Evolutionary conservation across 1,140 invertebrate genomes (phyloP).

Genomic region (Papilio aristodemus): DNA sequence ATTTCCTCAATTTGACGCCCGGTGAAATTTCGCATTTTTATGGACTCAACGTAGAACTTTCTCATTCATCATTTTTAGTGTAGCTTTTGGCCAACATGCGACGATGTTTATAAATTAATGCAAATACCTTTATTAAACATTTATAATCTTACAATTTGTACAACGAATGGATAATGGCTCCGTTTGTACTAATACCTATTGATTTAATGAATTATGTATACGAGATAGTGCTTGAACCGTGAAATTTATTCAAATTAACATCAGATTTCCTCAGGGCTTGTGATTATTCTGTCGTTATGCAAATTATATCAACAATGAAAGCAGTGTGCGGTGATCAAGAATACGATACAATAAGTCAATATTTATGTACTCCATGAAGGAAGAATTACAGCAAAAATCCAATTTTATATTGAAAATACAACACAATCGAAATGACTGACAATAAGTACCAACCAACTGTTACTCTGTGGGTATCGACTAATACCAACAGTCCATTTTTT

Average conservation of each 20-base stretch:
- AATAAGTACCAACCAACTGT: no score
- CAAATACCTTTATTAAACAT: neutral
- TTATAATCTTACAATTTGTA: conserved; percentile 9
- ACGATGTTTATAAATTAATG: neutral
- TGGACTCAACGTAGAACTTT: no score
- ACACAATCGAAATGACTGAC: no score
- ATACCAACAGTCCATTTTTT: no score
- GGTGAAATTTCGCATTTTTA: no score
- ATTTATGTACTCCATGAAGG: neutral
- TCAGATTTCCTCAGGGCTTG: conserved; percentile 14
- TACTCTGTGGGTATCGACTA: no score
- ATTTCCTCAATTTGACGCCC: no score
- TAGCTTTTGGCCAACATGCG: no score
- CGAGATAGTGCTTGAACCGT: conserved; percentile 16
- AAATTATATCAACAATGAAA: neutral
- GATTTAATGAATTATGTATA: conserved; percentile 23
- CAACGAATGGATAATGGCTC: neutral
- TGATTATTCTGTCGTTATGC: conserved; percentile 22
- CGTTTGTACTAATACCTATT: neutral
- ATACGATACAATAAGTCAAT: neutral
- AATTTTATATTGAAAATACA: no score
- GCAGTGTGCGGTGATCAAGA: neutral
- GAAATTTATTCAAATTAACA: conserved; percentile 22
- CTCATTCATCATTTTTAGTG: no score
- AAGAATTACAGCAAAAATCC: no score